Percentiles rank a stretch among this genome's conserved stretches.
Conservation (phyloP, 2,113 vertebrate species). For the Rallus limicola region DNA sequence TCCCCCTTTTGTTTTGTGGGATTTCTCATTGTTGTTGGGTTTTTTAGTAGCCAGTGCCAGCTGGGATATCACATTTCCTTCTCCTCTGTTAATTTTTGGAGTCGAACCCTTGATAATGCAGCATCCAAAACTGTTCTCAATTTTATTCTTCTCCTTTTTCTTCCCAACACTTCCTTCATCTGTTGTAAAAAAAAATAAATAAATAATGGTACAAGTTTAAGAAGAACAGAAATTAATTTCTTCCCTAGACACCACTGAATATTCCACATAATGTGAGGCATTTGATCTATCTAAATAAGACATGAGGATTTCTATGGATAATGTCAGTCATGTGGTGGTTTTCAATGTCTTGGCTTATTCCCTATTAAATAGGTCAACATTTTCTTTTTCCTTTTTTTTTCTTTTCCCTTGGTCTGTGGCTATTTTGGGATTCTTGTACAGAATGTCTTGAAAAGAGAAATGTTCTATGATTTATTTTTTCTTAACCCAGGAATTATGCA, state of each 20-base stretch:
- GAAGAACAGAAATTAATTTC: not conserved
- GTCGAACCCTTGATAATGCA: not conserved
- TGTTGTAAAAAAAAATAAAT: not conserved
- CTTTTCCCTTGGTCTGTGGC: not conserved
- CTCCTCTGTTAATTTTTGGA: not conserved
- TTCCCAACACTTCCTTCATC: not conserved
- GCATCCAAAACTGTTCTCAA: not conserved
- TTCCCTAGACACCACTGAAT: not conserved
- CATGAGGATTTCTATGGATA: not conserved
- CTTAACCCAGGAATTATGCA: not conserved
- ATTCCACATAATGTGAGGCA: not conserved
- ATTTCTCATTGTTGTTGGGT: not conserved
- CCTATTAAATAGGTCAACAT: slow-evolving; percentile 4
- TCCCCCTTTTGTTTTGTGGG: accelerated
- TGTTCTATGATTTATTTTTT: not conserved
- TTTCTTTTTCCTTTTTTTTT: not conserved
- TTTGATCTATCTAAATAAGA: not conserved
- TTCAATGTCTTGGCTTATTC: not conserved
- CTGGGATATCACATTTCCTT: not conserved
- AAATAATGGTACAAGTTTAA: not conserved
- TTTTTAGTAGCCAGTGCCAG: not conserved
- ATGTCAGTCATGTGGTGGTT: not conserved
- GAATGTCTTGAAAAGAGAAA: not conserved
- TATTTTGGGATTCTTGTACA: slow-evolving; percentile 14
- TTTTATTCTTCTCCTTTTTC: not conserved